phyloP scores from a whole-genome alignment of 2,888 invertebrate species.

The Xestia c-nigrum region DNA sequence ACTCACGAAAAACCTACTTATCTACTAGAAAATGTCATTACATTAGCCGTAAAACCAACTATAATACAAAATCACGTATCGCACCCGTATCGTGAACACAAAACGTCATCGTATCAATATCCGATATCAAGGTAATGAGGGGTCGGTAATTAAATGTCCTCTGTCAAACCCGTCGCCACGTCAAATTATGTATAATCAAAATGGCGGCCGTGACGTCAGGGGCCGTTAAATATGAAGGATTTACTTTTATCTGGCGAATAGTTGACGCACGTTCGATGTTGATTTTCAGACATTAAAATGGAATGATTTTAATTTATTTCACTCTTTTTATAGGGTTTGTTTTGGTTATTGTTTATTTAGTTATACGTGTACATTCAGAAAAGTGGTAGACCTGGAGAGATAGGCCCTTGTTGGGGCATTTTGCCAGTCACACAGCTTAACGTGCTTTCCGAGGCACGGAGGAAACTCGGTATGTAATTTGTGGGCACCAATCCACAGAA shows the following conservation, averaged over 20 bases:
- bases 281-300: slow-evolving; percentile 52
- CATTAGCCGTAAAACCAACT: background rate
- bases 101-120: slow-evolving; percentile 81
- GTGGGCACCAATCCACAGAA: too few relatives aligned
- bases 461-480: too few relatives aligned
- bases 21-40: background rate
- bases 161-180: slow-evolving; percentile 87
- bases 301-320: slow-evolving; percentile 44
- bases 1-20: background rate
- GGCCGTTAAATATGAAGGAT: slow-evolving; percentile 72
- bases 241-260: slow-evolving; percentile 74
- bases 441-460: too few relatives aligned
- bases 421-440: too few relatives aligned
- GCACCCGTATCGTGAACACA: slow-evolving; percentile 60
- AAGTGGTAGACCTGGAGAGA: too few relatives aligned
- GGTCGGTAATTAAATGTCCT: slow-evolving; percentile 89
- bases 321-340: slow-evolving; percentile 14
- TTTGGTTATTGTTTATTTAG: slow-evolving; percentile 5
- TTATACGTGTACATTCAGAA: background rate
- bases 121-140: slow-evolving; percentile 89
- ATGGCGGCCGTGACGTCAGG: slow-evolving; percentile 83
- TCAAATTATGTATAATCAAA: slow-evolving; percentile 86
- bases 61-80: slow-evolving; percentile 59
- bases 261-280: slow-evolving; percentile 64
- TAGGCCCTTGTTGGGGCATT: background rate